phyloP scores from a whole-genome alignment of 2,113 vertebrate genomes.

The Nipponia nippon region DNA sequence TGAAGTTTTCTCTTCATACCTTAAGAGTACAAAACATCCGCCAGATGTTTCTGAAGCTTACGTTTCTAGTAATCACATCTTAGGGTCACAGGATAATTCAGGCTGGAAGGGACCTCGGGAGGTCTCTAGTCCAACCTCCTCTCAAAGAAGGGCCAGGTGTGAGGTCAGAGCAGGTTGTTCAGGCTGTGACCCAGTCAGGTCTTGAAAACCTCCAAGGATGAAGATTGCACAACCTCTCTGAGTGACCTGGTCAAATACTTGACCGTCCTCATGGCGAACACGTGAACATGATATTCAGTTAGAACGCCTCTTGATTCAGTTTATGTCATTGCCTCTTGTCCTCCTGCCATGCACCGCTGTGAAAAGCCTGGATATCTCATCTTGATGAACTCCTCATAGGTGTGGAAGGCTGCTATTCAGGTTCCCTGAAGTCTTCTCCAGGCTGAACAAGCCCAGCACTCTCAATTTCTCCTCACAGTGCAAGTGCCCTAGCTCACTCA shows the following conservation, averaged over 20 bases:
- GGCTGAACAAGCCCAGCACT: neutral
- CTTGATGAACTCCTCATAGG: neutral
- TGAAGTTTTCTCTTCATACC: neutral
- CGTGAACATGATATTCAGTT: rapidly evolving
- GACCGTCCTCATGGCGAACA: neutral
- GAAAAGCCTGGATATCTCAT: neutral
- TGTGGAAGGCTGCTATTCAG: neutral
- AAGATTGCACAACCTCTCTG: neutral
- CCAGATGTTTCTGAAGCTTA: neutral
- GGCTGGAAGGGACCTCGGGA: neutral
- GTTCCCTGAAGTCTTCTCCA: neutral
- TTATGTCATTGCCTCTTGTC: neutral
- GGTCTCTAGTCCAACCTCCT: neutral
- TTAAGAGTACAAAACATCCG: neutral
- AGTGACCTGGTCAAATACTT: neutral
- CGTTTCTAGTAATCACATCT: neutral
- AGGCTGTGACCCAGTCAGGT: neutral
- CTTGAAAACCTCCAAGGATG: neutral
- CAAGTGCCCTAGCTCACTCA: neutral
- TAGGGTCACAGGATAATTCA: neutral
- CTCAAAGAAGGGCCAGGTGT: neutral
- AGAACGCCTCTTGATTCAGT: rapidly evolving
- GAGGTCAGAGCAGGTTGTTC: neutral
- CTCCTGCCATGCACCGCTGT: rapidly evolving
- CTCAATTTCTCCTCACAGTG: neutral